These are phyloP conservation scores for Cinclus cinclus DNA, from an alignment of 2,113 vertebrate species.

Conservation along the genomic window DNA sequence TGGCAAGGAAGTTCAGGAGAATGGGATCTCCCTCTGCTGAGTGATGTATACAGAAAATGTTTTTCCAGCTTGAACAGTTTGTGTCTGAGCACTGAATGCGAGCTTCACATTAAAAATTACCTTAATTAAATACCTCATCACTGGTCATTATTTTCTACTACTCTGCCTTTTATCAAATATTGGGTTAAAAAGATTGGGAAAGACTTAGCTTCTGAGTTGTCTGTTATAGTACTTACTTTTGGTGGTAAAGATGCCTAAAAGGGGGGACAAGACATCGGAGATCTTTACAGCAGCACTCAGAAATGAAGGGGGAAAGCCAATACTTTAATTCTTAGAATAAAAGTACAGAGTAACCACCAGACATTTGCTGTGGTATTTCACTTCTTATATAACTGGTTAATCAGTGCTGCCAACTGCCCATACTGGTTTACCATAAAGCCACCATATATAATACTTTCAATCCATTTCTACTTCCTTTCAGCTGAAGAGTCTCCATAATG, in stretches of 20 bases:
- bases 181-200: background rate
- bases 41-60: background rate
- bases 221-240: background rate
- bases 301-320: background rate
- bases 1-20: background rate
- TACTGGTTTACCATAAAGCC: background rate
- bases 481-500: background rate
- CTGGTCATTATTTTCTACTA: background rate
- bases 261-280: background rate
- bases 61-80: background rate
- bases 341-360: background rate
- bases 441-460: background rate
- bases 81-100: fast-evolving
- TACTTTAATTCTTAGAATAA: background rate
- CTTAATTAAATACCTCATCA: background rate
- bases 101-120: background rate
- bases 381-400: background rate
- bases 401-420: background rate
- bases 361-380: background rate
- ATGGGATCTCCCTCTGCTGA: background rate
- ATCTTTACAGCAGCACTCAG: background rate
- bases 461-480: background rate
- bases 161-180: background rate
- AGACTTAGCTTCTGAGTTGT: background rate
- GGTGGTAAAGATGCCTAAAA: background rate